phyloP scores from a whole-genome alignment of 2,113 vertebrate species.

The Murina feae region DNA sequence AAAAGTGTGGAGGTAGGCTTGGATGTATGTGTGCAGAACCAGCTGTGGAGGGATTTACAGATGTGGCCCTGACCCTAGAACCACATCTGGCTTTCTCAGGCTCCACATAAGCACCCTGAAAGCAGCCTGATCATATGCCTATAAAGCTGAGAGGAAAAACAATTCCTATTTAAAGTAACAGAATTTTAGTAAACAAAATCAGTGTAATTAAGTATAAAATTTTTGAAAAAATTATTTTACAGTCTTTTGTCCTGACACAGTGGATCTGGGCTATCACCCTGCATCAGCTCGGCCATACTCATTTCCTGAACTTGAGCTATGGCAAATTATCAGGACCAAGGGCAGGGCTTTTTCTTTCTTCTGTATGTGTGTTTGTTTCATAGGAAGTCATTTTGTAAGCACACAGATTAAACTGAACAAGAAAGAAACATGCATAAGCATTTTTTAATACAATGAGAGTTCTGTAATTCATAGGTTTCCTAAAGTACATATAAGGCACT shows the following conservation, averaged over 20 bases:
- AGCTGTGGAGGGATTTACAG: neutral
- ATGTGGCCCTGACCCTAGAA: neutral
- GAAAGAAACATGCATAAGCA: neutral
- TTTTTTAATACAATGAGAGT: neutral
- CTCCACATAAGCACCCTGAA: neutral
- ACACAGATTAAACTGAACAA: neutral
- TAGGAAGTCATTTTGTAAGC: neutral
- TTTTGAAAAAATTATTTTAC: neutral
- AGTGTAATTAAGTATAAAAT: neutral
- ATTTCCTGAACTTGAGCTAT: neutral
- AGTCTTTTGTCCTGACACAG: neutral
- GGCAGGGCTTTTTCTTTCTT: neutral
- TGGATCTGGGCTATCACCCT: neutral
- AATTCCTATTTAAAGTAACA: neutral
- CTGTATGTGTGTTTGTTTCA: neutral
- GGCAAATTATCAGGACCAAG: neutral
- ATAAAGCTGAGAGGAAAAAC: neutral
- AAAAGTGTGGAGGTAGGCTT: neutral
- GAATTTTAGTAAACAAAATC: neutral
- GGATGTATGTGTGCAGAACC: neutral
- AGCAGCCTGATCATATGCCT: neutral
- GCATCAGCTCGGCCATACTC: neutral
- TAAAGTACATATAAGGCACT: neutral
- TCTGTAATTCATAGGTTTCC: neutral
- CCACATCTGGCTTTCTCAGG: neutral